Evolutionary conservation across 1,140 invertebrate species (phyloP).

Genomic region (Sesamia nonagrioides): DNA sequence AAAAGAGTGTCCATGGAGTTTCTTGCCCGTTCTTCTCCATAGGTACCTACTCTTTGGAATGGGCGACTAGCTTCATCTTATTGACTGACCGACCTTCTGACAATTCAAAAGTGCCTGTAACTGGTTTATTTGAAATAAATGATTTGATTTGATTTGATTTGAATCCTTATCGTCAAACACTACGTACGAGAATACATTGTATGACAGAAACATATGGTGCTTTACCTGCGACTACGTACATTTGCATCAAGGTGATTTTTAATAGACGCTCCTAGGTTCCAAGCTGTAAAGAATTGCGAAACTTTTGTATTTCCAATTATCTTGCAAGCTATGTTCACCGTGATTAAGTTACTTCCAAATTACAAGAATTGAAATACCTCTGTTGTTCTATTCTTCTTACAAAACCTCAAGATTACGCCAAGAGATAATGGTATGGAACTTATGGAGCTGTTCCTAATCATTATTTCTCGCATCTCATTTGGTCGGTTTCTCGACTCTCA

Average conservation of each 20-base stretch:
- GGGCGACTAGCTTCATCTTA: too few species aligned
- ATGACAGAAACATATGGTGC: neutral
- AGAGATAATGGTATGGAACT: conserved; percentile 11
- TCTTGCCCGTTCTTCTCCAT: too few species aligned
- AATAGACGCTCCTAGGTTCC: conserved; percentile 33
- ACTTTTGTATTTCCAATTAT: conserved; percentile 33
- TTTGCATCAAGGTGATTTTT: conserved; percentile 39
- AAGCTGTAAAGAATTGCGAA: conserved; percentile 32
- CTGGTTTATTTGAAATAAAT: too few species aligned
- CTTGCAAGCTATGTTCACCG: conserved; percentile 10
- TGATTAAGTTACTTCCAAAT: neutral
- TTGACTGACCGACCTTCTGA: too few species aligned
- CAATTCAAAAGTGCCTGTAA: too few species aligned
- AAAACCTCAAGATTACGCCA: conserved; percentile 19
- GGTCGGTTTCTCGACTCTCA: neutral
- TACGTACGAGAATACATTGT: conserved; percentile 10
- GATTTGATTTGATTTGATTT: too few species aligned
- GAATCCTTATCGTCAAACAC: neutral
- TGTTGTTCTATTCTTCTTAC: neutral
- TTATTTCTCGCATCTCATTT: conserved; percentile 9
- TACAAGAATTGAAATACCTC: neutral
- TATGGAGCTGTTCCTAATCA: neutral
- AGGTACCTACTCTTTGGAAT: too few species aligned
- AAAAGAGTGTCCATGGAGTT: too few species aligned
- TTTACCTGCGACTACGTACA: conserved; percentile 11